These are phyloP conservation scores for Hippolais icterina DNA, from an alignment of 2,113 vertebrate genomes.

Conservation along the genomic window DNA sequence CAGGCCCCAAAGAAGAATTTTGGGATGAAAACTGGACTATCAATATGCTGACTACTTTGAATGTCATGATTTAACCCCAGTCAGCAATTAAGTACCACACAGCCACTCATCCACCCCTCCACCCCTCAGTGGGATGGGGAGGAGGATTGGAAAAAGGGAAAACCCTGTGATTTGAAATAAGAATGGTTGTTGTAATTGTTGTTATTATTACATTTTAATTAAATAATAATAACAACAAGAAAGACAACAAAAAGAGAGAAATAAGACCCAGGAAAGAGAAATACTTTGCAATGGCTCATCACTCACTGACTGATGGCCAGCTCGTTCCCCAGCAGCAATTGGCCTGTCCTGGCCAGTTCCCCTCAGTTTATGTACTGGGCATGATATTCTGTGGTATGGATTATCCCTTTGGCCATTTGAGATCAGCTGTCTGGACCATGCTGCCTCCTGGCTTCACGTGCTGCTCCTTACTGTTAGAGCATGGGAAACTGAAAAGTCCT, in stretches of 20 bases:
- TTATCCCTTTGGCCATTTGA: not conserved
- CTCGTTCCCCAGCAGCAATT: accelerated
- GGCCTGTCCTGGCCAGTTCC: not conserved
- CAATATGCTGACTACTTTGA: not conserved
- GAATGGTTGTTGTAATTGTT: not conserved
- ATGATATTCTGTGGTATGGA: not conserved
- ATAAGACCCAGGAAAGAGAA: not conserved
- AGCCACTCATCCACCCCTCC: not conserved
- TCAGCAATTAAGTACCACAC: not conserved
- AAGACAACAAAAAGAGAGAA: not conserved
- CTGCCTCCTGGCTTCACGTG: not conserved
- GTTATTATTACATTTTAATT: not conserved
- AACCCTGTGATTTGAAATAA: not conserved
- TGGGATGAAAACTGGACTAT: not conserved
- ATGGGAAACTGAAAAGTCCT: not conserved
- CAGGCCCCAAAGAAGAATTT: not conserved
- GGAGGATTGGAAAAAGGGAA: not conserved
- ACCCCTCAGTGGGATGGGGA: not conserved
- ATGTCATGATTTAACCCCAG: not conserved
- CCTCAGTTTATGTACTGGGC: not conserved
- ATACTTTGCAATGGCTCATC: not conserved
- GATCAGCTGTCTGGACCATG: not conserved
- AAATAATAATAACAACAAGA: not conserved
- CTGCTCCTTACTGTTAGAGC: not conserved
- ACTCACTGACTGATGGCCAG: not conserved